A percentile compares a stretch with the other conserved stretches of the same genome.
phyloP scores from a whole-genome alignment of 1,140 invertebrate species.

The Helicorthomorpha holstii region DNA sequence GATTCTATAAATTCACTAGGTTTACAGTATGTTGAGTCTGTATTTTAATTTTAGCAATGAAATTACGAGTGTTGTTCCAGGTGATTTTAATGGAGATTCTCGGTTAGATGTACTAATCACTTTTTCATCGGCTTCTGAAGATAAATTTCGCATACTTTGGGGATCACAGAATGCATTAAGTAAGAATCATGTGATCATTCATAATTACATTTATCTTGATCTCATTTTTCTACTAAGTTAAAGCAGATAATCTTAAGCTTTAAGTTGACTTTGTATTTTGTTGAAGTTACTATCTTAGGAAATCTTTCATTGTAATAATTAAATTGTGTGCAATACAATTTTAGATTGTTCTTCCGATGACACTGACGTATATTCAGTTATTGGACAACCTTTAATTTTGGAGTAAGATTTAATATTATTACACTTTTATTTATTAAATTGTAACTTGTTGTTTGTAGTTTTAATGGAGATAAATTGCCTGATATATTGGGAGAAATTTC shows the following conservation, averaged over 20 bases:
- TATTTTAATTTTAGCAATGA: slow-evolving; percentile 1
- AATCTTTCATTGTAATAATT: not conserved
- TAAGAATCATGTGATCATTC: slow-evolving; percentile 29
- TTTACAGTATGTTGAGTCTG: not conserved
- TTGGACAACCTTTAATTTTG: slow-evolving; percentile 64
- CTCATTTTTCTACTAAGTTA: not conserved
- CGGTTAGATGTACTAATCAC: slow-evolving; percentile 80
- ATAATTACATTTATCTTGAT: not conserved
- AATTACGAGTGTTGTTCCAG: slow-evolving; percentile 49
- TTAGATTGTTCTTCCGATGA: slow-evolving; percentile 20
- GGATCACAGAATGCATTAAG: slow-evolving; percentile 45
- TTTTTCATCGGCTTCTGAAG: slow-evolving; percentile 21
- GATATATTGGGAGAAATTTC: slow-evolving; percentile 61
- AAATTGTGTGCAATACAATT: not conserved
- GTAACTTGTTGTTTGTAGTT: slow-evolving; percentile 24
- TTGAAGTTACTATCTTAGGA: not conserved
- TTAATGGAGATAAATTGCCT: slow-evolving; percentile 82
- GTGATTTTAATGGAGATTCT: slow-evolving; percentile 87
- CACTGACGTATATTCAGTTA: slow-evolving; percentile 33
- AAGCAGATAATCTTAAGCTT: not conserved
- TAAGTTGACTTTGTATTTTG: not conserved
- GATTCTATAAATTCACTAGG: not conserved
- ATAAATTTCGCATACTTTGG: slow-evolving; percentile 50
- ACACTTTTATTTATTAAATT: not conserved
- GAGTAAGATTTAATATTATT: slow-evolving; percentile 31